These are phyloP conservation scores for Arnoldichthys spilopterus DNA, from an alignment of 2,797 vertebrate species.

Conservation along the genomic window DNA sequence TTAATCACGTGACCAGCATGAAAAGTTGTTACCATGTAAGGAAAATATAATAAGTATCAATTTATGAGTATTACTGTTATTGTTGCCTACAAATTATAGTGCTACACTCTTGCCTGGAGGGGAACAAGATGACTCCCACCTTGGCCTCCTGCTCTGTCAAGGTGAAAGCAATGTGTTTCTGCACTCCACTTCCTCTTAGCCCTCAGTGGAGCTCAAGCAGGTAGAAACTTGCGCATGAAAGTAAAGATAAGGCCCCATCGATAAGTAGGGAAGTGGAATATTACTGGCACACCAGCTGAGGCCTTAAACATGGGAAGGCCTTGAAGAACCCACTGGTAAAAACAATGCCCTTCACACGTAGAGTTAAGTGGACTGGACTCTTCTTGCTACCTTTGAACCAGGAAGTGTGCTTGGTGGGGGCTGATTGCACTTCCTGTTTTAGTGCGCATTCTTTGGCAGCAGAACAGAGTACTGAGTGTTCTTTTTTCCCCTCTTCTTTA, in stretches of 20 bases:
- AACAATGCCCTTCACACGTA: slow-evolving; percentile 16
- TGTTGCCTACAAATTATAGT: background rate
- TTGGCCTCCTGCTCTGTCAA: background rate
- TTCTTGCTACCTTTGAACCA: slow-evolving; percentile 43
- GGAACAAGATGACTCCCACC: slow-evolving; percentile 18
- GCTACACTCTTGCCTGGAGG: background rate
- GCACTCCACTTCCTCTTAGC: slow-evolving; percentile 26
- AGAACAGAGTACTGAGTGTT: slow-evolving; percentile 38
- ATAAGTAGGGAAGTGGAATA: background rate
- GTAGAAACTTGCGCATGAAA: slow-evolving; percentile 21
- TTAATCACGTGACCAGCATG: background rate
- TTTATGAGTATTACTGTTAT: background rate
- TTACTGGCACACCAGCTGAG: background rate
- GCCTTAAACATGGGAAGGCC: background rate
- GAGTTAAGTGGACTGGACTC: background rate
- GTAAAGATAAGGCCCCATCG: slow-evolving; percentile 1
- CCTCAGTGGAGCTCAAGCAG: background rate
- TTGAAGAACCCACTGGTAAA: background rate
- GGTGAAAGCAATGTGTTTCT: slow-evolving; percentile 9
- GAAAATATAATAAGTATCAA: background rate
- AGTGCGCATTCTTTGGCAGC: slow-evolving; percentile 56
- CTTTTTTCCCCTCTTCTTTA: slow-evolving; percentile 27
- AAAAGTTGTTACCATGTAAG: background rate
- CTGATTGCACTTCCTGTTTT: slow-evolving; percentile 78
- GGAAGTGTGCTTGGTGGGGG: slow-evolving; percentile 66